phyloP scores from a whole-genome alignment of 1,140 invertebrate species.

The Solenopsis fugax region DNA sequence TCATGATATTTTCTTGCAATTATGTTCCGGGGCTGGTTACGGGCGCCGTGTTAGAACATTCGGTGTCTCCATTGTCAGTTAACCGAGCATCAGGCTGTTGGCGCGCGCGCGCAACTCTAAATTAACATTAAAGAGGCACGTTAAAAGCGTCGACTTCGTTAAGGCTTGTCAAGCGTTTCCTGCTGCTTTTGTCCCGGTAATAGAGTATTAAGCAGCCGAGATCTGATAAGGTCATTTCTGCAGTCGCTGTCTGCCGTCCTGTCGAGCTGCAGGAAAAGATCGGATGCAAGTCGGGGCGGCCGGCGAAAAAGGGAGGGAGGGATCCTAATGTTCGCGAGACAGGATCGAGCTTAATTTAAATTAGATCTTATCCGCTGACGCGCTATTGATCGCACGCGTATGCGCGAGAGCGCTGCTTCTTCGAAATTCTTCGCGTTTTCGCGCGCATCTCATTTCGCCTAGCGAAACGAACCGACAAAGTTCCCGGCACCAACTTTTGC shows the following conservation, averaged over 20 bases:
- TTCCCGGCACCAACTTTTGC: conserved; percentile 48
- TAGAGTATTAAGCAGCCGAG: conserved; percentile 73
- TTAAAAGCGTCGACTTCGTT: conserved; percentile 75
- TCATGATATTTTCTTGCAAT: conserved; percentile 72
- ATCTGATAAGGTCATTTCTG: conserved; percentile 72
- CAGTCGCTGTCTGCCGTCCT: conserved; percentile 19
- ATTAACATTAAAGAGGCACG: conserved; percentile 67
- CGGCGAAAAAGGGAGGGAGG: not conserved
- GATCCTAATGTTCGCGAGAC: conserved; percentile 4
- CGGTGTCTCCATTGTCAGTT: conserved; percentile 65
- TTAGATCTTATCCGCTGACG: conserved; percentile 72
- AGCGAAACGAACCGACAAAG: conserved; percentile 37
- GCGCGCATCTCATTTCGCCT: conserved; percentile 37
- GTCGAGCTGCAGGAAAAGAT: conserved; percentile 12
- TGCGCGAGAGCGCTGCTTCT: not conserved
- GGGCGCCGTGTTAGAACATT: conserved; percentile 39
- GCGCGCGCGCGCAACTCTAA: conserved; percentile 51
- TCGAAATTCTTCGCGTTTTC: conserved; percentile 55
- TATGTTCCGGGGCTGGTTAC: conserved; percentile 66
- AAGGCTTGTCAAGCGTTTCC: conserved; percentile 65
- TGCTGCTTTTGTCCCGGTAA: conserved; percentile 73
- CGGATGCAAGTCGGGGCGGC: not conserved
- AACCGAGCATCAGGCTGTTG: conserved; percentile 21
- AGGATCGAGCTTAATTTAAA: conserved; percentile 68
- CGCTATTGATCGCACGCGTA: conserved; percentile 68